Conservation (phyloP, 2,113 vertebrate genomes). For the Salminus brasiliensis region DNA sequence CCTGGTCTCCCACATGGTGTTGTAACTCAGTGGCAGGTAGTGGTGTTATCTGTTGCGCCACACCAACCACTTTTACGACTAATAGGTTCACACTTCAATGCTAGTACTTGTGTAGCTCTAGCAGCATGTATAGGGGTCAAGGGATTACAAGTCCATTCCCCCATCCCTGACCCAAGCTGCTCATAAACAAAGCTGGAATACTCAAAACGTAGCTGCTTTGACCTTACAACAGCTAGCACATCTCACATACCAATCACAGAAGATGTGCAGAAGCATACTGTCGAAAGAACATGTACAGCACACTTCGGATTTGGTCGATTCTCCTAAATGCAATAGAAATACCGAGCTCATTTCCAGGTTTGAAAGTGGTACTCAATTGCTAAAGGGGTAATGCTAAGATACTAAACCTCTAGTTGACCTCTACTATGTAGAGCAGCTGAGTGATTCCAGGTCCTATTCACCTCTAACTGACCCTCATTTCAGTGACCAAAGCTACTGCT, state of each 20-base stretch:
- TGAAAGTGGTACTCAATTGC: too few species aligned
- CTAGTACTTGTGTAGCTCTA: too few species aligned
- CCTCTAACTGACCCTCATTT: not conserved
- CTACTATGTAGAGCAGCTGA: not conserved
- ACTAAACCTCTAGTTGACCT: too few species aligned
- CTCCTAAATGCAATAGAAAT: not conserved
- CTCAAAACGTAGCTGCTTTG: not conserved
- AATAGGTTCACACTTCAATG: too few species aligned
- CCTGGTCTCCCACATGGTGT: too few species aligned
- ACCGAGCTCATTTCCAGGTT: too few species aligned
- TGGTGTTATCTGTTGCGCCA: too few species aligned
- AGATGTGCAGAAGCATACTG: not conserved
- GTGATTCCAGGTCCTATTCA: not conserved
- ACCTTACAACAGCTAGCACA: not conserved
- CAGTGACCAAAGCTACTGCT: not conserved
- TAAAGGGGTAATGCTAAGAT: too few species aligned
- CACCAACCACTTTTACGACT: too few species aligned
- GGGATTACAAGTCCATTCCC: not conserved
- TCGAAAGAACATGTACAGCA: not conserved
- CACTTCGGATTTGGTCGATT: not conserved
- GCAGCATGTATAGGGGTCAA: not conserved
- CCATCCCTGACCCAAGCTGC: conserved; percentile 2
- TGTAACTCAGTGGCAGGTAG: too few species aligned
- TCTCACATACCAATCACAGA: not conserved
- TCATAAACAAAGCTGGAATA: not conserved